phyloP scores from a whole-genome alignment of 2,888 invertebrate genomes.

The Ennomos quercinarius region DNA sequence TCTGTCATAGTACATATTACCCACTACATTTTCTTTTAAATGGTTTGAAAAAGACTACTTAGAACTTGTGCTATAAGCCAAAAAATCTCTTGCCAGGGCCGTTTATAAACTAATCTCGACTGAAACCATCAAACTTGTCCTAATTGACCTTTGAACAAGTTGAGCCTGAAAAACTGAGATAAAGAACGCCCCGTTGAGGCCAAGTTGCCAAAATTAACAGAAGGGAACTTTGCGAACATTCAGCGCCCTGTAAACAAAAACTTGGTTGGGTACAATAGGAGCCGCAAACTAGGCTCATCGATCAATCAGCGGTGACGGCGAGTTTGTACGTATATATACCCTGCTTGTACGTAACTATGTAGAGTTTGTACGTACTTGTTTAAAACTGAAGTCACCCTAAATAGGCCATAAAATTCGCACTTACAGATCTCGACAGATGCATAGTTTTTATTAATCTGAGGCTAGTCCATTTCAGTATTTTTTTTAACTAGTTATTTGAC shows the following conservation, averaged over 20 bases:
- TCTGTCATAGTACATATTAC: too few relatives aligned
- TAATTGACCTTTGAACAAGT: constrained; percentile 16
- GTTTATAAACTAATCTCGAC: constrained; percentile 11
- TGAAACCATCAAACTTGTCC: constrained; percentile 5
- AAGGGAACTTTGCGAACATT: constrained; percentile 43
- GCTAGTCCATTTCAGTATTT: too few relatives aligned
- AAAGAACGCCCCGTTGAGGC: constrained; percentile 36
- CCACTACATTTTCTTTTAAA: too few relatives aligned
- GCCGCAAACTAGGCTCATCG: constrained; percentile 53
- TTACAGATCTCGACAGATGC: too few relatives aligned
- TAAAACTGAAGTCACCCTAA: not conserved
- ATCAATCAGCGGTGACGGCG: constrained; percentile 63
- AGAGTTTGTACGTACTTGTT: not conserved
- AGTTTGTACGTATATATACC: constrained; percentile 51
- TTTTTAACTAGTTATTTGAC: too few relatives aligned
- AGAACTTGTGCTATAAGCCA: too few relatives aligned
- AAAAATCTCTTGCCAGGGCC: not conserved
- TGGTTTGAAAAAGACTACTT: too few relatives aligned
- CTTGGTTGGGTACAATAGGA: constrained; percentile 55
- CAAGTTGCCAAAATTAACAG: constrained; percentile 43
- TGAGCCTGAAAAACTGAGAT: constrained; percentile 39
- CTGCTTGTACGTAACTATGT: constrained; percentile 5
- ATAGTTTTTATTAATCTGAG: too few relatives aligned
- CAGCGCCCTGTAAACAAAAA: constrained; percentile 64
- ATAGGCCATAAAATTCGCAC: too few relatives aligned